Percentiles rank a stretch among this genome's conserved stretches.
Evolutionary conservation across 1,140 invertebrate species (phyloP).

Genomic region (Drosophila auraria): DNA sequence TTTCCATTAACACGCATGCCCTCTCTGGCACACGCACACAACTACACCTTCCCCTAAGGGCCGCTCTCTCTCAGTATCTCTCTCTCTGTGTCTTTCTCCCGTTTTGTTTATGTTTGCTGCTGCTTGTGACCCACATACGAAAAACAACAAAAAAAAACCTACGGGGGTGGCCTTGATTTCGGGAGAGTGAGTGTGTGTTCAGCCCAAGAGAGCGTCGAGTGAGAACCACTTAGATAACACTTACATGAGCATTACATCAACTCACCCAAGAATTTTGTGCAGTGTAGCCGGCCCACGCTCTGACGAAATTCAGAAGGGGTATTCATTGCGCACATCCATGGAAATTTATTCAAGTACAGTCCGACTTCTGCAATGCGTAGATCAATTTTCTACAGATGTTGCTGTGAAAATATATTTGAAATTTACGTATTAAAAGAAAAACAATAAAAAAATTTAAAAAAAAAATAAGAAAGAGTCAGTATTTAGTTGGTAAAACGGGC

Average conservation of each 20-base stretch:
- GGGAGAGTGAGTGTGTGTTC: neutral
- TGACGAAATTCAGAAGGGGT: constrained; percentile 8
- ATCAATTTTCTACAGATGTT: neutral
- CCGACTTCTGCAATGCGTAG: neutral
- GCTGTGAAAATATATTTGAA: too few relatives aligned
- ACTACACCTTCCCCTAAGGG: constrained; percentile 12
- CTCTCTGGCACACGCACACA: constrained; percentile 30
- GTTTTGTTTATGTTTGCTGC: constrained; percentile 70
- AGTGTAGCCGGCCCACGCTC: constrained; percentile 1
- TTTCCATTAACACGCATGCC: constrained; percentile 67
- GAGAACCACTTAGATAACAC: constrained; percentile 6
- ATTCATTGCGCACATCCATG: neutral
- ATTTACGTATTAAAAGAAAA: too few relatives aligned
- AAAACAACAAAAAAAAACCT: constrained; percentile 23
- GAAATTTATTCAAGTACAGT: neutral
- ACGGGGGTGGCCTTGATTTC: constrained; percentile 46
- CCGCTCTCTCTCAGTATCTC: constrained; percentile 21
- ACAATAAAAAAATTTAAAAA: too few relatives aligned
- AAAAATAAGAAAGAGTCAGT: too few relatives aligned
- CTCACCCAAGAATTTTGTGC: constrained; percentile 1
- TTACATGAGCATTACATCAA: neutral
- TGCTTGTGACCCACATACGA: constrained; percentile 66
- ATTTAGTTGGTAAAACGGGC: too few relatives aligned
- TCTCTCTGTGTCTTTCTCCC: constrained; percentile 7
- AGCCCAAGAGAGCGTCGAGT: constrained; percentile 5